A percentile compares a stretch with the other conserved stretches of the same genome.
These are phyloP conservation scores for Musca vetustissima DNA, from an alignment of 1,140 invertebrate species.

Conservation along the genomic window DNA sequence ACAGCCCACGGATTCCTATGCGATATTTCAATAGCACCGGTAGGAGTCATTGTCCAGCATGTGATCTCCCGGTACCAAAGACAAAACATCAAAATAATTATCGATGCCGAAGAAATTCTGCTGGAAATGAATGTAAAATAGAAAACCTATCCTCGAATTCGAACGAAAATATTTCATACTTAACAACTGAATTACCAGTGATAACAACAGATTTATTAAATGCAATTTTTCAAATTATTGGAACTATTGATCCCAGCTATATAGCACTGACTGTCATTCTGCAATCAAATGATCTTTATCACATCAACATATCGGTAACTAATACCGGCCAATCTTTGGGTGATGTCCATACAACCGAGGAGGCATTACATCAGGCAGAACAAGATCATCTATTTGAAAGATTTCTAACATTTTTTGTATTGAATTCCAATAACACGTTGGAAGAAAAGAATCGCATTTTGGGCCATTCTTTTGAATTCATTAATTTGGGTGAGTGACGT, in stretches of 20 bases:
- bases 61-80: not conserved
- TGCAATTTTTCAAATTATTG: not conserved
- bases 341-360: slow-evolving; percentile 34
- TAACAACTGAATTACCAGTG: not conserved
- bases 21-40: too few relatives aligned
- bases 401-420: slow-evolving; percentile 39
- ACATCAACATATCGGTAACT: slow-evolving; percentile 36
- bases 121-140: not conserved
- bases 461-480: slow-evolving; percentile 29
- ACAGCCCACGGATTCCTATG: too few relatives aligned
- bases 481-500: not conserved
- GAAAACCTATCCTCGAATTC: not conserved
- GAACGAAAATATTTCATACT: not conserved
- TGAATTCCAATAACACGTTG: slow-evolving; percentile 30
- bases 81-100: not conserved
- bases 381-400: slow-evolving; percentile 32
- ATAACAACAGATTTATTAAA: not conserved
- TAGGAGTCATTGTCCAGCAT: too few relatives aligned
- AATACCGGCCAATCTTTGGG: slow-evolving; percentile 31
- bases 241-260: not conserved
- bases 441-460: slow-evolving; percentile 26
- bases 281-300: slow-evolving; percentile 36
- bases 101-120: not conserved
- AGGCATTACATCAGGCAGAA: slow-evolving; percentile 37
- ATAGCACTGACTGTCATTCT: slow-evolving; percentile 34